Evolutionary conservation across 1,140 invertebrate genomes (phyloP).

Genomic region (Drosophila takahashii): DNA sequence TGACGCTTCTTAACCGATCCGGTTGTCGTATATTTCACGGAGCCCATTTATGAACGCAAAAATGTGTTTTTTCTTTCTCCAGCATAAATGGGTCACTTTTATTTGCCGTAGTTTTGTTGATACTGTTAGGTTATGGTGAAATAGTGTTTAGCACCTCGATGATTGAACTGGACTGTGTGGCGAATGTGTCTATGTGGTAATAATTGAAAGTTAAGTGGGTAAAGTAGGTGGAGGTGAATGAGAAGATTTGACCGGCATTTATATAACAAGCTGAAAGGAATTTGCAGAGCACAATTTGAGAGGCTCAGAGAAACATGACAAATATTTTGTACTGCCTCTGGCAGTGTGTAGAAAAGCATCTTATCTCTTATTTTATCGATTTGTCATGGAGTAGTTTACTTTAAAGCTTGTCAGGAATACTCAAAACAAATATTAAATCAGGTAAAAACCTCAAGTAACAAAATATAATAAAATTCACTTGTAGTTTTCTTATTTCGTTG

Average conservation of each 20-base stretch:
- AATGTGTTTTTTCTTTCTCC: constrained; percentile 45
- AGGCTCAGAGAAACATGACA: not conserved
- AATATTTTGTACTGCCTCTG: not conserved
- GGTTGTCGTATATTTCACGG: constrained; percentile 69
- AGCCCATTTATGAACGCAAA: constrained; percentile 47
- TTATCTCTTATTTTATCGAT: not conserved
- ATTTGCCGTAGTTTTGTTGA: constrained; percentile 30
- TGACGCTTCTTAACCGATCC: constrained; percentile 66
- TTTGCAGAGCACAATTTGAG: not conserved
- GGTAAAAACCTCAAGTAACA: too few species aligned
- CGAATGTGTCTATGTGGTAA: constrained; percentile 28
- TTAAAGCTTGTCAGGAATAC: not conserved
- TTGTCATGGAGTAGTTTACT: not conserved
- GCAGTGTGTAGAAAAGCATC: not conserved
- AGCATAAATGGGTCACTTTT: constrained; percentile 56
- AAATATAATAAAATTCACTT: too few species aligned
- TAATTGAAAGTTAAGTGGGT: constrained; percentile 41
- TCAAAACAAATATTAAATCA: too few species aligned
- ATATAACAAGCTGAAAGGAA: constrained; percentile 29
- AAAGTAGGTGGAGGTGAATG: constrained; percentile 23
- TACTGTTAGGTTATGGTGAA: constrained; percentile 47
- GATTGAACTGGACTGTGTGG: constrained; percentile 48
- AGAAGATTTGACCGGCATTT: constrained; percentile 11
- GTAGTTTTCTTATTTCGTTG: too few species aligned
- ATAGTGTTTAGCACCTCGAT: constrained; percentile 67